Evolutionary conservation across 2,113 vertebrate species (phyloP).

Genomic region (Neogale vison): DNA sequence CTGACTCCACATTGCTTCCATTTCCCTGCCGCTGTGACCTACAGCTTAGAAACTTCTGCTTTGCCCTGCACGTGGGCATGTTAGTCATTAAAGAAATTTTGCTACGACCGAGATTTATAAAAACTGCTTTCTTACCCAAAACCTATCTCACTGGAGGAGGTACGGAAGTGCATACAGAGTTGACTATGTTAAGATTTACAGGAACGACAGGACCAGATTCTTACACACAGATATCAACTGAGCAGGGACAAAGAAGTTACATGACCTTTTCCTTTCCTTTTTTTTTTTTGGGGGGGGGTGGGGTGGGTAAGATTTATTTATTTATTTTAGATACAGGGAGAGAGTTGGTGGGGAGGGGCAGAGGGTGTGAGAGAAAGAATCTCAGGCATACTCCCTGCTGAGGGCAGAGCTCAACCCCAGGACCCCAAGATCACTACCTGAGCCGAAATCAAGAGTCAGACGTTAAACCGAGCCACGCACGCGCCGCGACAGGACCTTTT

Average conservation of each 20-base stretch:
- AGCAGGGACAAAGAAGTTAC: not conserved
- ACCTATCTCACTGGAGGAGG: not conserved
- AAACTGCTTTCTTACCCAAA: not conserved
- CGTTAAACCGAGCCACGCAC: not conserved
- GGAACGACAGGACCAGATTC: not conserved
- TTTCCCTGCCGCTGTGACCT: not conserved
- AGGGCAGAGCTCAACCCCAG: not conserved
- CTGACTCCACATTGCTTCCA: not conserved
- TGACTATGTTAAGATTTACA: not conserved
- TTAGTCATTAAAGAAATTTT: not conserved
- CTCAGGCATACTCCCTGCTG: not conserved
- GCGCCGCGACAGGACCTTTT: not conserved
- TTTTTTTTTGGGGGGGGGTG: not conserved
- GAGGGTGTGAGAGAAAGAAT: not conserved
- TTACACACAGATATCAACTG: not conserved
- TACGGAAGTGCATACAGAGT: not conserved
- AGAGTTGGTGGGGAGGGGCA: not conserved
- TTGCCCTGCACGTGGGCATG: not conserved
- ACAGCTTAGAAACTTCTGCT: not conserved
- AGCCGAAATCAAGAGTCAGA: not conserved
- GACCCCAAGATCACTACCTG: not conserved
- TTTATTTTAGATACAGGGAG: not conserved
- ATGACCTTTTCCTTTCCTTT: not conserved
- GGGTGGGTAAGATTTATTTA: not conserved
- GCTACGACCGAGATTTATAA: not conserved